Base-by-base conservation (phyloP, 2,797 vertebrate genomes). In the Rhadinocentrus ornatus region DNA sequence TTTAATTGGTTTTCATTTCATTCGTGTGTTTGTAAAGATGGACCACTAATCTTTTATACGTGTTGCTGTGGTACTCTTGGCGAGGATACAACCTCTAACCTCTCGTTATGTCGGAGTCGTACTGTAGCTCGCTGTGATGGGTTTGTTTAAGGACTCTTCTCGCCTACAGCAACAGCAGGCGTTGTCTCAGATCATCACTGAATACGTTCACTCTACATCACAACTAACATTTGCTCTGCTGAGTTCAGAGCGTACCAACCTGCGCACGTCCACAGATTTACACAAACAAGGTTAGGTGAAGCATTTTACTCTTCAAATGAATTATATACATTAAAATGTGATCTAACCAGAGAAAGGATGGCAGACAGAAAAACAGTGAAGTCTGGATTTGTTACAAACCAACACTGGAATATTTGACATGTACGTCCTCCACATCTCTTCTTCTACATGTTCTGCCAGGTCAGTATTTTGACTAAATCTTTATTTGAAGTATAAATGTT, bases 61-160 rank as follows among this genome's bases (percentile, higher is more conserved):
- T 32, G 58, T 73, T 77, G 71, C 78, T 59, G 79, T 78, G 73
- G 70, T 73, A 9, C 69, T 72, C 15, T 71, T 27, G 70, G 46
- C 46, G 73, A 83, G 83, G 85, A 73, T 8, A 73, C 82, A 68
- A 86, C 85, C 77, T 85, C 77, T 62, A 53, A 90, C 86, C 85
- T 88, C 84, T 84, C 77, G 65, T 76, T 39, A 54, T 9, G 71
- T 81, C 73, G 3, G 71, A 76, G 73, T 79, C 59, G 66, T 84
- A 75, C 89, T 86, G 87, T 87, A 85, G 87, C 76, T 85, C 71
- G 85, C 85, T 84, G 87, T 85, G 87, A 84, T 88, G 73, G 75
- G 81, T 89, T 86, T 87, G 78, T 90, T 75, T 77, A 48, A 73
- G 77, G 73, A 69, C 48, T 66, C 58, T 65, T 67, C 27, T 29